These are phyloP conservation scores for Spodoptera littoralis DNA, from an alignment of 2,888 invertebrate genomes.

Conservation along the genomic window DNA sequence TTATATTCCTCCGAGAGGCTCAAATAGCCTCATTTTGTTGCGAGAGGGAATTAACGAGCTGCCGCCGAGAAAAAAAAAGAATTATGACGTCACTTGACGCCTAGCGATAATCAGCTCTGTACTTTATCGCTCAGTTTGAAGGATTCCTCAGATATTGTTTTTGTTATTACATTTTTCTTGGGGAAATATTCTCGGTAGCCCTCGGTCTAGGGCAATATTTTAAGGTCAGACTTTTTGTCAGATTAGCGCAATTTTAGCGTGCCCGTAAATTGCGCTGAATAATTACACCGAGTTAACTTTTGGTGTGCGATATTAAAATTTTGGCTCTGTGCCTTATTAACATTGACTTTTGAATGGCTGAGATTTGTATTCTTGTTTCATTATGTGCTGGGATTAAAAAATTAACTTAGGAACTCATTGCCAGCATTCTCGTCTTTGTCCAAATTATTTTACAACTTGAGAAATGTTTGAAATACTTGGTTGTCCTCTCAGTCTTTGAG, in stretches of 20 bases:
- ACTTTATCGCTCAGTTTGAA: slow-evolving; percentile 67
- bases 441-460: too few relatives aligned
- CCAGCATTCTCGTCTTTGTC: too few relatives aligned
- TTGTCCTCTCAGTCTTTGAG: too few relatives aligned
- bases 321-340: slow-evolving; percentile 37
- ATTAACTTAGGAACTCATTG: slow-evolving; percentile 23
- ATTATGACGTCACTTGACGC: slow-evolving; percentile 74
- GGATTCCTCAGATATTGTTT: slow-evolving; percentile 66
- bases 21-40: slow-evolving; percentile 72
- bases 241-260: slow-evolving; percentile 52
- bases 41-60: slow-evolving; percentile 72
- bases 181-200: slow-evolving; percentile 38
- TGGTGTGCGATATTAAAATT: slow-evolving; percentile 56
- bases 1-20: slow-evolving; percentile 66
- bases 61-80: slow-evolving; percentile 68
- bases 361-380: slow-evolving; percentile 32
- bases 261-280: slow-evolving; percentile 54
- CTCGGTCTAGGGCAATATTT: slow-evolving; percentile 39
- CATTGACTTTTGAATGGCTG: slow-evolving; percentile 42
- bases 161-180: slow-evolving; percentile 62
- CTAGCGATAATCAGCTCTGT: slow-evolving; percentile 69
- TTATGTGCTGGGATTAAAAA: slow-evolving; percentile 28
- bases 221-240: slow-evolving; percentile 53
- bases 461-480: too few relatives aligned
- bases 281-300: slow-evolving; percentile 53